Base-by-base conservation (phyloP, 2,888 invertebrate genomes). In the Pyrrhopygopsis socrates region DNA sequence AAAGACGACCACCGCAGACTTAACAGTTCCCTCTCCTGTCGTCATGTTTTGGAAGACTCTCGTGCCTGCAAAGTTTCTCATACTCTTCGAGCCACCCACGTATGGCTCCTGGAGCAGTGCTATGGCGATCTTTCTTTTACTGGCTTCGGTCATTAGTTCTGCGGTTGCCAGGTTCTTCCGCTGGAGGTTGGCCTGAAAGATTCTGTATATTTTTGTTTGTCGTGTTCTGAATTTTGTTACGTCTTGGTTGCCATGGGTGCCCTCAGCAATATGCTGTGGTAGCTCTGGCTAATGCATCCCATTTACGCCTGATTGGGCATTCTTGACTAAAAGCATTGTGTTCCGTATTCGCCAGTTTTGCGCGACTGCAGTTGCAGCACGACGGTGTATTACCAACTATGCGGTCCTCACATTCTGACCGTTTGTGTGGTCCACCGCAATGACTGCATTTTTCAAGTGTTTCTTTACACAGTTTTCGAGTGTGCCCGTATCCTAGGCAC, bases 1-100 rank as follows among this genome's bases (percentile, higher is more conserved):
- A 45, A 86, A 80, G 9, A 83, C 73, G 1, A 67, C 80, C 5
- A 86, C 67, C 24, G 86, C 86, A 15, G 83, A 80, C 38, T 86
- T 86, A 9, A 86, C n/a, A n/a, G n/a, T n/a, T n/a, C n/a, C n/a
- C n/a, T n/a, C n/a, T n/a, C n/a, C n/a, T n/a, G n/a, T n/a, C n/a
- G n/a, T n/a, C n/a, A n/a, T n/a, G n/a, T 34, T 34, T 34, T 34
- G 34, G 11, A 34, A 34, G 34, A 34, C 11, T 34, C 34, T 34
- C 34, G 34, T 11, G 5, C 34, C 34, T 5, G 11, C 34, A 11
- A 8, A 34, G 11, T 34, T 34, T 34, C 11, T 34, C 34, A 34
- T 34, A 8, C 11, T 34, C 5, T 11, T 34, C 11, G 34, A 8
- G 34, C 34, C 11, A 11, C 34, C 34, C 34, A 34, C 34, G 11